Conservation (phyloP, 2,797 vertebrate species). For the Onychomys leucogaster region DNA sequence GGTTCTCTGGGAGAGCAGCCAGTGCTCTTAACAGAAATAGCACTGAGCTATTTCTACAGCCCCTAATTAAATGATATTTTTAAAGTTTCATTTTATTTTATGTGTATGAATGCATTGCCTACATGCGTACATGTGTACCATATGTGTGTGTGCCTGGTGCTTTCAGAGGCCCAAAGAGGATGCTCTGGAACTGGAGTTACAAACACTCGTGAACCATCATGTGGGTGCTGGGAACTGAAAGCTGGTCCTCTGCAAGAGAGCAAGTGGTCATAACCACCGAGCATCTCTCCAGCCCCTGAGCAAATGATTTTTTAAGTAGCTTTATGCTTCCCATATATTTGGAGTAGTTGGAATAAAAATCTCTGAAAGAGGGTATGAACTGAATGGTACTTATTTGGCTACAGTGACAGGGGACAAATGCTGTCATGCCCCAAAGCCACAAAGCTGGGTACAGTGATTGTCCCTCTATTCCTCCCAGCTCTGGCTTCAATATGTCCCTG, state of each 20-base stretch:
- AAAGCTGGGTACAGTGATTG: not conserved
- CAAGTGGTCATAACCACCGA: not conserved
- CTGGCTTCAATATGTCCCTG: not conserved
- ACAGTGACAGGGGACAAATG: not conserved
- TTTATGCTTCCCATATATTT: not conserved
- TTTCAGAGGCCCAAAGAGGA: not conserved
- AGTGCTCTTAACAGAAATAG: not conserved
- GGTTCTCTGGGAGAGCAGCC: not conserved
- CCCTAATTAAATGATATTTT: not conserved
- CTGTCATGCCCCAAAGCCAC: not conserved
- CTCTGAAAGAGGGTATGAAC: not conserved
- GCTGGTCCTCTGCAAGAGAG: not conserved
- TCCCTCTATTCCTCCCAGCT: not conserved
- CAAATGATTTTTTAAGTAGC: not conserved
- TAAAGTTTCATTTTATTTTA: not conserved
- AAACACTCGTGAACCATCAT: not conserved
- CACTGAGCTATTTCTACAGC: not conserved
- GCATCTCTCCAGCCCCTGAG: no score
- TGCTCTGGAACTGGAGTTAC: not conserved
- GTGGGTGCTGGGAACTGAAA: not conserved
- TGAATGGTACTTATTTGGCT: not conserved
- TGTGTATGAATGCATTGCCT: not conserved
- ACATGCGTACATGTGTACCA: not conserved
- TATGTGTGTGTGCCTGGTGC: not conserved
- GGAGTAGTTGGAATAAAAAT: not conserved